Conservation (phyloP, 2,888 invertebrate genomes). For the Timandra comae region DNA sequence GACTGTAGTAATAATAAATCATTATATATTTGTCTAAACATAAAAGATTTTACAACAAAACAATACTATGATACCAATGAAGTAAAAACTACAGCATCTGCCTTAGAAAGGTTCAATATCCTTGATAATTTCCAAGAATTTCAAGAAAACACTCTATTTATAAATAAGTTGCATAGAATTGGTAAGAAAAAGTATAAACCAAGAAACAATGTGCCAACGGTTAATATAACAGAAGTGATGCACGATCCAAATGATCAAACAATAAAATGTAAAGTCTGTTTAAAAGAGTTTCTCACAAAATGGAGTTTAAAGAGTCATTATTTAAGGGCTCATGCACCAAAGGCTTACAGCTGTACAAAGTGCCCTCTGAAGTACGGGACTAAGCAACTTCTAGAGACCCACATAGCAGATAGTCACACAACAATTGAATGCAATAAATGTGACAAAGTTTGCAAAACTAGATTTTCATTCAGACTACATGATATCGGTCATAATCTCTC, state of each 20-base stretch:
- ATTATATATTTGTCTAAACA: conserved; percentile 40
- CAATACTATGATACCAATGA: conserved; percentile 37
- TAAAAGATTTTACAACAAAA: conserved; percentile 32
- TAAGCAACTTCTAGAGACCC: conserved; percentile 30
- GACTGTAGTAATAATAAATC: conserved; percentile 27
- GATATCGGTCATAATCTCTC: conserved; percentile 40
- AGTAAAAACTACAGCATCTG: conserved; percentile 21
- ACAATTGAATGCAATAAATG: conserved; percentile 45
- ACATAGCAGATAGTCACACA: conserved; percentile 41
- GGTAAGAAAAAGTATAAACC: no score
- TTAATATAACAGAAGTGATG: conserved; percentile 39
- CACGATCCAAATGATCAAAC: conserved; percentile 29
- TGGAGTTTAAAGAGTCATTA: conserved; percentile 44
- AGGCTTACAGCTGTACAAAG: conserved; percentile 38
- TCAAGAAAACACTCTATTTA: no score
- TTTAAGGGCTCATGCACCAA: conserved; percentile 46
- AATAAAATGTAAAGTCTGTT: conserved; percentile 44
- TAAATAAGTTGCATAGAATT: no score
- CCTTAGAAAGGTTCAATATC: conserved; percentile 28
- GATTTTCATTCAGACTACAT: conserved; percentile 45
- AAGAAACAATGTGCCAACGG: no score
- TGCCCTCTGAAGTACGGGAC: conserved; percentile 43
- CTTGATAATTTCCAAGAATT: no score
- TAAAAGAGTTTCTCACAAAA: conserved; percentile 33
- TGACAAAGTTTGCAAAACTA: conserved; percentile 46